Conservation (phyloP, 2,888 invertebrate species). For the Zygothrica quintamaculata region DNA sequence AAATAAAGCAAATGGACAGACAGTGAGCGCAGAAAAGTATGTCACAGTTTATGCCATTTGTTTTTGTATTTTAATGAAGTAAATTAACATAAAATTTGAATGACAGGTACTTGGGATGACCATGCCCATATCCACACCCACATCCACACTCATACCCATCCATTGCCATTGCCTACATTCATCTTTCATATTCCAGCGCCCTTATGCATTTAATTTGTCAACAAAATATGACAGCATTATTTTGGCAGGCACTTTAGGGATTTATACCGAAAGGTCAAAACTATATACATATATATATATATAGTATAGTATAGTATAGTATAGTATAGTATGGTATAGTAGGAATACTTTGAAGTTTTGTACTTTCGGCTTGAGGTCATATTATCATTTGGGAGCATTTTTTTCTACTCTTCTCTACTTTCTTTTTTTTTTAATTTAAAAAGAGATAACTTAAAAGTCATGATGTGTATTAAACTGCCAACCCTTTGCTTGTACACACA, state of each 20-base stretch:
- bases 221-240: slow-evolving; percentile 69
- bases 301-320: slow-evolving; percentile 1
- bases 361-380: slow-evolving; percentile 23
- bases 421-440: slow-evolving; percentile 61
- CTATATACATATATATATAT: slow-evolving; percentile 29
- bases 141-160: no score
- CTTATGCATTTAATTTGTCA: slow-evolving; percentile 70
- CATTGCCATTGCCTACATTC: no score
- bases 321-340: neutral
- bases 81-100: slow-evolving; percentile 77
- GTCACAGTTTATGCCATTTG: slow-evolving; percentile 60
- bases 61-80: slow-evolving; percentile 75
- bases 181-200: no score
- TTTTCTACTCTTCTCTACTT: slow-evolving; percentile 2
- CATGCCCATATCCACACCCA: neutral
- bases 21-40: slow-evolving; percentile 51
- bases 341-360: slow-evolving; percentile 65
- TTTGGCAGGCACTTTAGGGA: slow-evolving; percentile 73
- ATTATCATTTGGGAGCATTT: slow-evolving; percentile 39
- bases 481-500: slow-evolving; percentile 46
- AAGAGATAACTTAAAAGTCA: slow-evolving; percentile 80
- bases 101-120: slow-evolving; percentile 52
- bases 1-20: slow-evolving; percentile 14
- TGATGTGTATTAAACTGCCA: slow-evolving; percentile 71
- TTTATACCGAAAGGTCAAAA: slow-evolving; percentile 61